Conservation (phyloP, 53 echinoderm and acorn worm species). For the Crossaster papposus region DNA sequence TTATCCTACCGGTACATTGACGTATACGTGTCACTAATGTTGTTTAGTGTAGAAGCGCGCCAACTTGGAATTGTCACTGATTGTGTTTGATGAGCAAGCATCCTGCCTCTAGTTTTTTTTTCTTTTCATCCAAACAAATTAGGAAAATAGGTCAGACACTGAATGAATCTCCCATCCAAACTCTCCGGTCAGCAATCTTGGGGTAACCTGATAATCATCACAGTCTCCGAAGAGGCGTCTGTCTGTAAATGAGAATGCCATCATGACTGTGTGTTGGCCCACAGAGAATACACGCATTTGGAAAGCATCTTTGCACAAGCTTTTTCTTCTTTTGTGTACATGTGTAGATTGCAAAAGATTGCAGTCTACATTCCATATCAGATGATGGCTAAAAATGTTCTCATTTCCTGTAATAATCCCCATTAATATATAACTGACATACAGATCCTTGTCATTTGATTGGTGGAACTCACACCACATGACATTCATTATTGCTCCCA, state of each 20-base stretch:
- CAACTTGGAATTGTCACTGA: not conserved
- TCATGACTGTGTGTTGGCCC: not conserved
- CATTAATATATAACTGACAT: no score
- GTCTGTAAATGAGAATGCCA: not conserved
- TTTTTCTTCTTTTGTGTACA: not conserved
- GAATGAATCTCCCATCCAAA: not conserved
- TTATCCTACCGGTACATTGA: no score
- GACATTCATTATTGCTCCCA: no score
- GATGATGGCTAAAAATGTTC: not conserved
- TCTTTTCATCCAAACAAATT: not conserved
- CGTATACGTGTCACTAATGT: no score
- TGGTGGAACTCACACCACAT: no score
- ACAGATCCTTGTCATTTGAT: no score
- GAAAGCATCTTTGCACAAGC: not conserved
- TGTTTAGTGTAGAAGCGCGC: no score
- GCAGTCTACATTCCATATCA: not conserved
- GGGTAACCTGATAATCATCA: not conserved
- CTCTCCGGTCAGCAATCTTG: not conserved
- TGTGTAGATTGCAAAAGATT: not conserved
- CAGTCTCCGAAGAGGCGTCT: not conserved
- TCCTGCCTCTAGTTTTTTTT: not conserved
- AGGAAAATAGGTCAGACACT: not conserved
- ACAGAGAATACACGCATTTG: not conserved
- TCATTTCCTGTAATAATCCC: no score
- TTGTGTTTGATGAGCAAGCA: not conserved